These are phyloP conservation scores for Eidolon dupreanum DNA, from an alignment of 2,797 vertebrate species.

Conservation along the genomic window DNA sequence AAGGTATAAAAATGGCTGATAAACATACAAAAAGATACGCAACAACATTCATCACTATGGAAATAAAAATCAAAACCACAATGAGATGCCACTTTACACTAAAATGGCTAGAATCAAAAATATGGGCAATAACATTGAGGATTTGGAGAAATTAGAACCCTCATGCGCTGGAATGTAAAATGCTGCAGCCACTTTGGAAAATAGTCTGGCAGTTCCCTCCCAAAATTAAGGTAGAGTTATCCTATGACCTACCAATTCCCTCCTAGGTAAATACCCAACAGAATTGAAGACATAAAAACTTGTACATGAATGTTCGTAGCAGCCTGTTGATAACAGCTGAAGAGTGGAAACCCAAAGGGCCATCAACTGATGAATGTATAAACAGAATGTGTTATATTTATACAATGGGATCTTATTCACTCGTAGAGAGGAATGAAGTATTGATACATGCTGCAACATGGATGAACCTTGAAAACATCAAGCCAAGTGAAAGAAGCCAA, in stretches of 20 bases:
- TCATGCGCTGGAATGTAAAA: neutral
- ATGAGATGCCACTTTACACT: neutral
- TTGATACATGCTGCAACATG: neutral
- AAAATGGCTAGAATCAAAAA: neutral
- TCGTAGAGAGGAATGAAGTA: neutral
- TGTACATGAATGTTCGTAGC: neutral
- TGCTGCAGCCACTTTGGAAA: neutral
- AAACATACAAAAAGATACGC: neutral
- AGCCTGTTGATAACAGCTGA: neutral
- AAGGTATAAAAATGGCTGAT: neutral
- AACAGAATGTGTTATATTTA: neutral
- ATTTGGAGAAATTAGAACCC: neutral
- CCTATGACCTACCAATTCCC: neutral
- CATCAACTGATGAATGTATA: neutral
- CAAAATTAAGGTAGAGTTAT: neutral
- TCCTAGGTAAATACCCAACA: neutral
- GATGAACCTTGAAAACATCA: neutral
- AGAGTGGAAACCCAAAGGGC: neutral
- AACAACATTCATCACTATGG: neutral
- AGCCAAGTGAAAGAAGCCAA: conserved; percentile 5
- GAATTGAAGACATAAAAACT: neutral
- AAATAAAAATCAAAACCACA: neutral
- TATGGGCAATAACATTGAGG: neutral
- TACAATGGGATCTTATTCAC: neutral
- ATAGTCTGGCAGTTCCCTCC: neutral